phyloP scores from a whole-genome alignment of 2,797 vertebrate genomes.

The Vespertilio murinus region DNA sequence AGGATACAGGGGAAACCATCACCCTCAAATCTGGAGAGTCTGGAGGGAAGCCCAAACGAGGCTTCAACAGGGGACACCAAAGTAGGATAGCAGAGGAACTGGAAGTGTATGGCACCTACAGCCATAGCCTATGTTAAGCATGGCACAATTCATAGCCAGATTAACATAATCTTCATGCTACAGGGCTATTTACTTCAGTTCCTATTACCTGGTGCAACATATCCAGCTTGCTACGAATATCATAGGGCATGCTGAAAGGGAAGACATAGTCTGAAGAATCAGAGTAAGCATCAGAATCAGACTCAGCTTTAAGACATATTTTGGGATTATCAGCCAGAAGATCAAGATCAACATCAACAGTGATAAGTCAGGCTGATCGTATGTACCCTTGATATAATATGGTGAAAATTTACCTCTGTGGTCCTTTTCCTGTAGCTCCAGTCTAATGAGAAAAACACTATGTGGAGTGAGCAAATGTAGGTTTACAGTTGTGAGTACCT shows the following conservation, averaged over 20 bases:
- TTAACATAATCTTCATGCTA: not conserved
- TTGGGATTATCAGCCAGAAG: not conserved
- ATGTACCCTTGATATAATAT: not conserved
- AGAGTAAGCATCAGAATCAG: not conserved
- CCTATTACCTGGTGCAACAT: not conserved
- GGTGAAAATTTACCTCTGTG: not conserved
- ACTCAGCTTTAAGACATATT: not conserved
- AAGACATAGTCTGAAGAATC: not conserved
- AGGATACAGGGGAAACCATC: not conserved
- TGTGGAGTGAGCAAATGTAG: not conserved
- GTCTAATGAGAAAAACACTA: not conserved
- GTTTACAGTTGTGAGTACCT: no score
- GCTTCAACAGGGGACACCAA: not conserved
- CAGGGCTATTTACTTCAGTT: not conserved
- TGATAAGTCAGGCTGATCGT: not conserved
- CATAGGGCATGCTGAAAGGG: not conserved
- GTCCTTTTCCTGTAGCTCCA: not conserved
- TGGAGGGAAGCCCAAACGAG: not conserved
- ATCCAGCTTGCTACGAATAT: not conserved
- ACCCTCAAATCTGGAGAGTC: not conserved
- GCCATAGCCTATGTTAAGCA: fast-evolving
- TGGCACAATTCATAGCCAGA: not conserved
- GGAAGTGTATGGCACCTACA: not conserved
- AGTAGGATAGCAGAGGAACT: not conserved
- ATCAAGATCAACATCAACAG: not conserved